Base-by-base conservation (phyloP, 2,888 invertebrate genomes). In the Eurytoma adleriae region DNA sequence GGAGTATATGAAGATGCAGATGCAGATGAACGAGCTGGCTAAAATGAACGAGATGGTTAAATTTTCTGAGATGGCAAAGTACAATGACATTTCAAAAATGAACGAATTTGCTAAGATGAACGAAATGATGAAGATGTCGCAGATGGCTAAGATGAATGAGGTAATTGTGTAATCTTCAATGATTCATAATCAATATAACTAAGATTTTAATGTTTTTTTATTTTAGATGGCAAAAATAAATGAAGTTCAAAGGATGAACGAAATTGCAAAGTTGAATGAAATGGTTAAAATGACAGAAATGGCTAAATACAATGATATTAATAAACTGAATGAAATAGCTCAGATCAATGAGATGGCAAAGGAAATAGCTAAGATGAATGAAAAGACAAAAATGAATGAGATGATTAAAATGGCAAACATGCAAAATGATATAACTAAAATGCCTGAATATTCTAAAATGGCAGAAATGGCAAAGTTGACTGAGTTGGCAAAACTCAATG, bases 221-320 rank as follows among this genome's bases (percentile, higher is more conserved):
- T 75, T 30, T n/a, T 54, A 82, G 78, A 90, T 90, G 90, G 90
- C 88, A 0, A 91, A 91, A 57, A 89, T 90, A 30, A 90, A 88
- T 48, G 90, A 90, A 67, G 90, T 89, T 3, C 90, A 91, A 77
- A 84, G 90, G 14, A 90, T 90, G 87, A 90, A 90, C 50, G 90
- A 90, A 71, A 88, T 90, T 30, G 90, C 90, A 0, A 90, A 90
- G 70, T 83, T 90, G 2, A 90, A 90, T 50, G 90, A 90, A 72
- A 90, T 90, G 90, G 90, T 90, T 0, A 90, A 90, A 66, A 90
- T 90, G 90, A 86, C 89, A 0, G 90, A 90, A 71, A 90, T 90
- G 89, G 90, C 89, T 0, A 90, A 90, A 75, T 90, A 90, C 75
- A 89, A 87, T 10, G 90, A 90, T 66, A 88, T 90, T 57, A 86